Conservation (phyloP, 2,113 vertebrate genomes). For the Ctenodactylus gundi region DNA sequence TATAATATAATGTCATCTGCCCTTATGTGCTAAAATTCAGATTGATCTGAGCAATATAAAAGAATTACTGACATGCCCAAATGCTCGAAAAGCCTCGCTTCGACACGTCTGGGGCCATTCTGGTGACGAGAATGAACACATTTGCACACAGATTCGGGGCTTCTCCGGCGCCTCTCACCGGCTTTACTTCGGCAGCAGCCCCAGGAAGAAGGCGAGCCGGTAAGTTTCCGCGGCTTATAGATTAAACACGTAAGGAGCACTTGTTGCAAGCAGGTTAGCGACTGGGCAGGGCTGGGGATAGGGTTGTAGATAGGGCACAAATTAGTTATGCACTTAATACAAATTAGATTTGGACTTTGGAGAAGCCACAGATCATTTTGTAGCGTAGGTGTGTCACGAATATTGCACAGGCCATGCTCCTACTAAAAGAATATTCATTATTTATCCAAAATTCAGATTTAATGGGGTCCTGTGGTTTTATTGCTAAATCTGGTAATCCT, state of each 20-base stretch:
- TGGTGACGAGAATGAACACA: background rate
- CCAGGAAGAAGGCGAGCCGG: background rate
- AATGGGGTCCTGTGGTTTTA: conserved; percentile 23
- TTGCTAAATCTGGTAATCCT: background rate
- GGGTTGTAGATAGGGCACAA: background rate
- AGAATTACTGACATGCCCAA: conserved; percentile 60
- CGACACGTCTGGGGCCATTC: conserved; percentile 16
- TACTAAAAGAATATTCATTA: background rate
- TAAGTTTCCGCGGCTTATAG: background rate
- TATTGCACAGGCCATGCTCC: background rate
- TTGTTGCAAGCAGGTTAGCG: background rate
- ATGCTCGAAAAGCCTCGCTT: background rate
- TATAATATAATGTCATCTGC: conserved; percentile 29
- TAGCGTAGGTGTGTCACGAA: background rate
- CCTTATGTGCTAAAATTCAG: conserved; percentile 52
- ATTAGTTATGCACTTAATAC: background rate
- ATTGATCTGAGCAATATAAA: conserved; percentile 58
- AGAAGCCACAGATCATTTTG: background rate
- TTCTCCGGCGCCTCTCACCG: background rate
- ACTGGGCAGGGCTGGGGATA: background rate
- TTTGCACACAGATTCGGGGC: background rate
- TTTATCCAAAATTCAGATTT: conserved; percentile 41
- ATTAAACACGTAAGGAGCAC: background rate
- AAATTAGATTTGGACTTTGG: conserved; percentile 1
- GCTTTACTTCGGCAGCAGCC: conserved; percentile 34